Evolutionary conservation across 2,113 vertebrate genomes (phyloP).

Genomic region (Callorhinus ursinus): DNA sequence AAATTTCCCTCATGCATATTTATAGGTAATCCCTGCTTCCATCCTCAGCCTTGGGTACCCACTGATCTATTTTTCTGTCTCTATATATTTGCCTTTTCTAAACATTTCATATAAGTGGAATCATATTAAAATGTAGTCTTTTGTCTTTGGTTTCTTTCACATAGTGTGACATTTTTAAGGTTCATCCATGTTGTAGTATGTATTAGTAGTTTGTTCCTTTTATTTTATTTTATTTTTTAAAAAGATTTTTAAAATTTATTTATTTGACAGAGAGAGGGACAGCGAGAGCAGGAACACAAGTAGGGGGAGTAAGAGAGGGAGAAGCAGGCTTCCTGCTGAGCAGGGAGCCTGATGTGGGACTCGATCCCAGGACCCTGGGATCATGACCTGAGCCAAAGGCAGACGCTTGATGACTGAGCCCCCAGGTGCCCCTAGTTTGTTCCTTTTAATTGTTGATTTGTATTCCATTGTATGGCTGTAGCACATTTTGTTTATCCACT

Average conservation of each 20-base stretch:
- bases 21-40: not conserved
- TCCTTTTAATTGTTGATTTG: not conserved
- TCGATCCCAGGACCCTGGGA: too few relatives aligned
- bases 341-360: too few relatives aligned
- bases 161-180: not conserved
- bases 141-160: not conserved
- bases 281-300: too few relatives aligned
- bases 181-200: not conserved
- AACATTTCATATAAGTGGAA: not conserved
- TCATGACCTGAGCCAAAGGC: too few relatives aligned
- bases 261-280: too few relatives aligned
- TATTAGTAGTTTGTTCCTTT: not conserved
- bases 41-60: not conserved
- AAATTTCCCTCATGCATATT: not conserved
- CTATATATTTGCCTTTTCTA: conserved; percentile 18
- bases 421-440: not conserved
- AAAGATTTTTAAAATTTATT: not conserved
- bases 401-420: too few relatives aligned
- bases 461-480: not conserved
- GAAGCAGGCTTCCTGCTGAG: too few relatives aligned
- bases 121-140: not conserved
- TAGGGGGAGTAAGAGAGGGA: too few relatives aligned
- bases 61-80: not conserved
- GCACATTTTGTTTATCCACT: not conserved
- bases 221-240: too few relatives aligned